Percentiles rank a stretch among this genome's conserved stretches.
phyloP scores from a whole-genome alignment of 2,113 vertebrate species.

The Hippocampus guttulatus region DNA sequence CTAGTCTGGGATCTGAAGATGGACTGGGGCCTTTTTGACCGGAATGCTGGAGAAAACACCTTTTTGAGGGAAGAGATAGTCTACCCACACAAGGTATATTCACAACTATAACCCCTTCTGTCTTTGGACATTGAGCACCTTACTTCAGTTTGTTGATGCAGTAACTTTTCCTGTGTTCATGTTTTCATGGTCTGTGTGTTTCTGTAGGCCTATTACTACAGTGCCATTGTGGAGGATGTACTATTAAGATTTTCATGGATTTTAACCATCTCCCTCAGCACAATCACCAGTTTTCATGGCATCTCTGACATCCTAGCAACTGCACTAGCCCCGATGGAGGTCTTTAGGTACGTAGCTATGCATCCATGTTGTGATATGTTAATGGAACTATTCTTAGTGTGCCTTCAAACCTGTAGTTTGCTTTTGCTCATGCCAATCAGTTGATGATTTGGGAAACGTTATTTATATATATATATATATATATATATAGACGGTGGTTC shows the following conservation, averaged over 20 bases:
- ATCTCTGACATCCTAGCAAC: conserved; percentile 84
- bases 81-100: conserved; percentile 91
- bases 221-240: conserved; percentile 93
- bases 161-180: background rate
- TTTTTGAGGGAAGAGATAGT: conserved; percentile 98
- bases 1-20: conserved; percentile 99
- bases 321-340: conserved; percentile 89
- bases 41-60: conserved; percentile 93
- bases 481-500: no score
- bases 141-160: background rate
- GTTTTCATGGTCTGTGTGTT: background rate
- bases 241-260: conserved; percentile 94
- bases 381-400: background rate
- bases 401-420: background rate
- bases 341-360: conserved; percentile 79
- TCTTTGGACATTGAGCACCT: background rate
- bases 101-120: no score
- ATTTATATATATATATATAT: no score
- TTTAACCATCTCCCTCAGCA: conserved; percentile 81
- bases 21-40: conserved; percentile 99
- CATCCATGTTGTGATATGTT: background rate
- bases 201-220: conserved; percentile 81
- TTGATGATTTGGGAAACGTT: no score
- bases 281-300: conserved; percentile 52
- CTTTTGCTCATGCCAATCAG: background rate